These are phyloP conservation scores for Drosophila parvula DNA, from an alignment of 1,140 invertebrate species.

Conservation along the genomic window DNA sequence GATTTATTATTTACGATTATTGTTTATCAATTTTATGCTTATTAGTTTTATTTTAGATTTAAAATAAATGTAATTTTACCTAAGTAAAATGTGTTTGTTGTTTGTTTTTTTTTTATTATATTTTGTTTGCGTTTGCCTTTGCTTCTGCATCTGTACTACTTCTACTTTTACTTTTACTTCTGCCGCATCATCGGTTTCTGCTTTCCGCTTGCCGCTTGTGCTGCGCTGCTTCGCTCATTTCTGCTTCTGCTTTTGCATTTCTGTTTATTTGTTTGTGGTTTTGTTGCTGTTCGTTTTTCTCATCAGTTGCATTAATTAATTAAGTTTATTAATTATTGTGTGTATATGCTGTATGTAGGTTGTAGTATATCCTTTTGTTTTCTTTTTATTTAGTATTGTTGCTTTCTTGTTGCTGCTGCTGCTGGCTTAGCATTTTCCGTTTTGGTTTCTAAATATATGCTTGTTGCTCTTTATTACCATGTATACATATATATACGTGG, in stretches of 20 bases:
- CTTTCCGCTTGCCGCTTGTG: conserved; percentile 1
- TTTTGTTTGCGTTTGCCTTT: conserved; percentile 29
- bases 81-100: conserved; percentile 36
- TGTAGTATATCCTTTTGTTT: conserved; percentile 11
- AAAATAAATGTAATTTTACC: conserved; percentile 59
- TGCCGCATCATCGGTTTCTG: conserved; percentile 5
- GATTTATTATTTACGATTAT: conserved; percentile 40
- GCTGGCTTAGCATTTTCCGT: conserved; percentile 30
- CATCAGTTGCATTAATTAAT: conserved; percentile 26
- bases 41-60: conserved; percentile 55
- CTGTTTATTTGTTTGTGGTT: conserved; percentile 1
- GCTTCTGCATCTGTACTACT: not conserved
- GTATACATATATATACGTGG: conserved; percentile 32
- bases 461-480: conserved; percentile 32
- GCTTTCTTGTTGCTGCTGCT: conserved; percentile 34
- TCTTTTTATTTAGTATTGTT: conserved; percentile 31
- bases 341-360: conserved; percentile 14
- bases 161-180: not conserved
- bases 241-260: conserved; percentile 1
- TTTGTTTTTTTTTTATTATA: conserved; percentile 29
- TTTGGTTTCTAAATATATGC: conserved; percentile 35
- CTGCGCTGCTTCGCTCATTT: not conserved
- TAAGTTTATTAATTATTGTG: conserved; percentile 23
- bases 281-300: conserved; percentile 8
- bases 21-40: conserved; percentile 41